phyloP scores from a whole-genome alignment of 1,140 invertebrate species.

The Amphibalanus amphitrite region DNA sequence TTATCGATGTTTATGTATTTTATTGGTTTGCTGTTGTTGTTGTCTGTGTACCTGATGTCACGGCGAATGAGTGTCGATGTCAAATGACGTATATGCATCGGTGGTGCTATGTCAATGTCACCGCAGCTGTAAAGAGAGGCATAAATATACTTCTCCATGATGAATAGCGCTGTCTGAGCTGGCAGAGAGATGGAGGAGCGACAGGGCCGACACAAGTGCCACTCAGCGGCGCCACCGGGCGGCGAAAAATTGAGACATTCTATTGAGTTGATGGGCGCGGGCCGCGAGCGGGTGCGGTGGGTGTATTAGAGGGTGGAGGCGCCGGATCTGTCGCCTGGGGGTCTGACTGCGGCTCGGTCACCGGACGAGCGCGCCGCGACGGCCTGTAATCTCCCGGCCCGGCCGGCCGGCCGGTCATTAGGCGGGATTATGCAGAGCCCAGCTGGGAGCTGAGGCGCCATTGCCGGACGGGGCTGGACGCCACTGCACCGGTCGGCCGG shows the following conservation, averaged over 20 bases:
- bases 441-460: not conserved
- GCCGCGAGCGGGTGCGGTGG: too few species aligned
- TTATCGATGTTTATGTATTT: not conserved
- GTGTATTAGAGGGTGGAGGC: not conserved
- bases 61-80: not conserved
- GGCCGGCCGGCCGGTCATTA: not conserved
- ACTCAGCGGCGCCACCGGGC: not conserved
- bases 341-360: too few species aligned
- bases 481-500: not conserved
- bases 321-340: not conserved
- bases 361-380: too few species aligned
- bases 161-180: not conserved
- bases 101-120: not conserved
- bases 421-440: not conserved
- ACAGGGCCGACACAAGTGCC: not conserved
- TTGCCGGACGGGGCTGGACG: not conserved
- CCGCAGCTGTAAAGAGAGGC: not conserved
- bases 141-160: not conserved
- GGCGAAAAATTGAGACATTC: not conserved
- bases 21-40: not conserved
- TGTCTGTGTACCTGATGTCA: not conserved
- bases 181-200: not conserved
- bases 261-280: not conserved
- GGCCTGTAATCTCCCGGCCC: not conserved
- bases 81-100: not conserved